Evolutionary conservation across 1,140 invertebrate species (phyloP).

Genomic region (Orius insidiosus): DNA sequence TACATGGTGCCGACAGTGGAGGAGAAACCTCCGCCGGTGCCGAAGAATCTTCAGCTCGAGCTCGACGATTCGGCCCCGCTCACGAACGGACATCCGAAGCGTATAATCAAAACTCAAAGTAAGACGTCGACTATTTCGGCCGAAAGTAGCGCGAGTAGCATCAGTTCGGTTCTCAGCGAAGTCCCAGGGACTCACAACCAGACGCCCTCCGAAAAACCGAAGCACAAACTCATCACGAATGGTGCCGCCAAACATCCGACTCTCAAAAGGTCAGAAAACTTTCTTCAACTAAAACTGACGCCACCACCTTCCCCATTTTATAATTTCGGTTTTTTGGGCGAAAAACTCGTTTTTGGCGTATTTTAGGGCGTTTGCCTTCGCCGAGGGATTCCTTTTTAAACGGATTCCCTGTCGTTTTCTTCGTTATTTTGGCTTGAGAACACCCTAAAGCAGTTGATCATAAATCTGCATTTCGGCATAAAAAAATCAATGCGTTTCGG

Average conservation of each 20-base stretch:
- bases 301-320: too few species aligned
- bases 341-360: too few species aligned
- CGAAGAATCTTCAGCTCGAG: constrained; percentile 20
- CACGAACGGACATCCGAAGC: constrained; percentile 16
- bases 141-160: constrained; percentile 18
- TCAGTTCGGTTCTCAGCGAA: constrained; percentile 16
- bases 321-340: too few species aligned
- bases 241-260: constrained; percentile 31
- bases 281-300: too few species aligned
- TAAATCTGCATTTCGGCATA: too few species aligned
- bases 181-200: constrained; percentile 6
- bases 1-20: constrained; percentile 45
- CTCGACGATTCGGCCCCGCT: constrained; percentile 12
- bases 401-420: too few species aligned
- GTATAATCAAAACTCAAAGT: constrained; percentile 16
- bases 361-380: too few species aligned
- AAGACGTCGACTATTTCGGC: constrained; percentile 16
- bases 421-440: too few species aligned
- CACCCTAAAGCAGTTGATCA: too few species aligned
- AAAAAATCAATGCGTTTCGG: too few species aligned
- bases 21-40: constrained; percentile 38
- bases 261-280: constrained; percentile 32
- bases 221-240: constrained; percentile 19
- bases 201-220: constrained; percentile 17
- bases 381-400: too few species aligned